Conservation (phyloP, 2,888 invertebrate species). For the Drosophila paranaensis region DNA sequence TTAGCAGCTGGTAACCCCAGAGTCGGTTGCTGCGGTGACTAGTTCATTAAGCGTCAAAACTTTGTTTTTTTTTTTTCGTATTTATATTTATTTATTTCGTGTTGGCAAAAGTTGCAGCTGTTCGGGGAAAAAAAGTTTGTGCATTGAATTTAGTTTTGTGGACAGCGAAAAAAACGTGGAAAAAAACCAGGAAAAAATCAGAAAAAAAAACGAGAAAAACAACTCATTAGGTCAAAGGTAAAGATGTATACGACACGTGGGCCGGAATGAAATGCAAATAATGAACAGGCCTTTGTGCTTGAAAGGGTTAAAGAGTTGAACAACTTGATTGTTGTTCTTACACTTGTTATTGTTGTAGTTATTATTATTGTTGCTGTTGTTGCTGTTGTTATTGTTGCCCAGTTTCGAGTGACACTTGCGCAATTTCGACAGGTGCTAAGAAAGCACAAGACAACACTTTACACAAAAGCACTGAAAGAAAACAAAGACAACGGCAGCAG, state of each 20-base stretch:
- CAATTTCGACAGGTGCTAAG: constrained; percentile 75
- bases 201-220: constrained; percentile 20
- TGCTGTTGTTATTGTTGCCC: background rate
- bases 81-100: constrained; percentile 2
- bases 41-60: constrained; percentile 66
- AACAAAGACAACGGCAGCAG: constrained; percentile 46
- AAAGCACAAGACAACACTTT: constrained; percentile 56
- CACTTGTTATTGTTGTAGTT: constrained; percentile 28
- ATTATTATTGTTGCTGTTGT: constrained; percentile 30
- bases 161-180: background rate
- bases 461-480: constrained; percentile 55
- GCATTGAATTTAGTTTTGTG: constrained; percentile 49
- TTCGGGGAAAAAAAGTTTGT: constrained; percentile 40
- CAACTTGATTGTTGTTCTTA: constrained; percentile 34
- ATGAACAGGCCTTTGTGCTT: constrained; percentile 51
- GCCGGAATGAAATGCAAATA: constrained; percentile 63
- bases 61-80: constrained; percentile 19
- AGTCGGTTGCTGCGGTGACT: constrained; percentile 54
- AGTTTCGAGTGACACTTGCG: constrained; percentile 69
- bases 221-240: constrained; percentile 59
- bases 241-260: constrained; percentile 48
- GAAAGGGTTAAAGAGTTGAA: constrained; percentile 63
- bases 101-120: constrained; percentile 23
- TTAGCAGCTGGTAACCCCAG: constrained; percentile 59
- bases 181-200: constrained; percentile 13